Evolutionary conservation across 1,140 invertebrate species (phyloP), one percentile per base, ranked within the genome.

Genomic region (Drosophila sechellia): DNA sequence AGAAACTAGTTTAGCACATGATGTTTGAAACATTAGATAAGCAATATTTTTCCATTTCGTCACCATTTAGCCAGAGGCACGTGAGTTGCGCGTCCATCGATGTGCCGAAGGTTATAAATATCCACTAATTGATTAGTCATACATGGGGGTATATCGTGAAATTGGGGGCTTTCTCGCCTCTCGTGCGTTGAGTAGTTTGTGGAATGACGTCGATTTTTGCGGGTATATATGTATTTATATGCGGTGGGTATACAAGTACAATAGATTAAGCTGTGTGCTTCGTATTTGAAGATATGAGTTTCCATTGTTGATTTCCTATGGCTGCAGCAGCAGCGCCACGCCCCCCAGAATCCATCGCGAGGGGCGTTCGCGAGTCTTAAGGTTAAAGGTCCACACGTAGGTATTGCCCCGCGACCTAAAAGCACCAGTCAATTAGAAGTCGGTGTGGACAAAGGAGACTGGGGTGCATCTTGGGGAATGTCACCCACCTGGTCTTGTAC

Each of bases 331-430:
- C 34, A 99, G 94, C 6, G 97, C 97, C 0, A 98, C 98, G 11
- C 98, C 98, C 13, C 96, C 98, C 25, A 99, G 92, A 3, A 97
- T 96, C 98, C 98, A 99, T 84, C 97, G 97, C 0, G 96, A 95
- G 0, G 97, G 93, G 76, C 96, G 97, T 79, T 98, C 97, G 91
- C 96, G 97, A 0, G 96, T 97, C 93, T 96, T 97, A 11, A 99
- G 93, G 92, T 98, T 98, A 90, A 99, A 99, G 0, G 97, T 99
- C 98, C 98, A 99, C 1, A 99, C 97, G 89, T 95, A 99, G 1
- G 98, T 99, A 4, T 96, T 96, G 3, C 98, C 98, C 70, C 98
- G 94, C 81, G 93, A 94, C 79, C 94, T 94, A 71, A 11, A 79
- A 42, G 15, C 10, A 1, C 12, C 12, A 57, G 25, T 42, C 15